Evolutionary conservation across 2,113 vertebrate genomes (phyloP), one percentile per base, ranked within the genome.

Genomic region (Astatoreochromis straeleni): DNA sequence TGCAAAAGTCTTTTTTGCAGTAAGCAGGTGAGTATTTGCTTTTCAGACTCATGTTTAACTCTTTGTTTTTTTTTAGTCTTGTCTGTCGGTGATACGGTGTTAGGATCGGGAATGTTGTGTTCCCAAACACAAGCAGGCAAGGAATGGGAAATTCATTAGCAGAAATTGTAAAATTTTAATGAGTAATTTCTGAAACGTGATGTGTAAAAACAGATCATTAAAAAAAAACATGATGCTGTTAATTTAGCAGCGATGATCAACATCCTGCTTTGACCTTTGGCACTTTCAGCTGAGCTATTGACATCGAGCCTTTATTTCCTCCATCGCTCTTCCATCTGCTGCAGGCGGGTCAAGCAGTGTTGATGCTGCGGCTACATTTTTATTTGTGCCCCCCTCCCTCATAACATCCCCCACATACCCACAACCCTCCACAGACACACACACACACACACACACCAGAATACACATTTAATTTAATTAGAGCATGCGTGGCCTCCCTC

Each of bases 381-480:
- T 84, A 80, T 87, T 85, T 85, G 40, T 47, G 5, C 40, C 58
- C n/a, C 7, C 1, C 13, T 31, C 40, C 31, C 31, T 35, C 21
- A 2, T 40, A 40, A 38, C 40, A 57, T 35, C 13, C 29, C 57
- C 35, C 42, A 47, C 42, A 2, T 26, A 3, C 24, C 70, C 42
- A 29, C 70, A 75, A 45, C 63, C 40, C 68, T 7, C 78, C 65
- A 68, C 70, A 38, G 5, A 24, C 29, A 60, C 47, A 60, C 17
- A 68, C 68, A 29, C 3, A 38, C 14, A 40, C 65, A 60, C 40
- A 63, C 31, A 73, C 9, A 4, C 17, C 29, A 60, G 53, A 58
- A 83, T 82, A 81, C 97, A 97, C 97, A 97, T 97, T 97, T 98
- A 98, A 98, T 98, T 98, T 98, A 98, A 98, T 98, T 98, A 98